Base-by-base conservation (phyloP, 2,888 invertebrate genomes). In the Andrena praecox region DNA sequence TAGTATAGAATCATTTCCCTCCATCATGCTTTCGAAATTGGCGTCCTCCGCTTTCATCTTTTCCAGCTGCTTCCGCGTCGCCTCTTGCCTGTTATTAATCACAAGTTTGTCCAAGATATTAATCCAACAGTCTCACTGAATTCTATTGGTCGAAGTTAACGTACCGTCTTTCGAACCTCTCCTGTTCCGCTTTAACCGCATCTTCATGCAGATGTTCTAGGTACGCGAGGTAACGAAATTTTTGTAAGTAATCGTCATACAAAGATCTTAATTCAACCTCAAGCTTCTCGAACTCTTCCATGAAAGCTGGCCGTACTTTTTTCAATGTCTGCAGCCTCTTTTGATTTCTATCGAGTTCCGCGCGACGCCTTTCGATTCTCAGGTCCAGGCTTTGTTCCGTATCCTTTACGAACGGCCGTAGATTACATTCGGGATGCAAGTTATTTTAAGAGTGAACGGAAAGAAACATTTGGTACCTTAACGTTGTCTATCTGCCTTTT, bases 241-340 rank as follows among this genome's bases (percentile, higher is more conserved):
- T 96, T 70, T 97, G 95, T 87, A 99, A 97, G 94, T 99, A 99
- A 90, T 97, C 96, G 54, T 97, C 96, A 94, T 99, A 99, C 27
- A 99, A 95, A 84, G 96, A 95, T 90, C 97, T 97, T 24, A 99
- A 94, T 92, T 99, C 98, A 59, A 95, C 94, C 94, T 99, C 99
- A 71, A 98, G 95, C 66, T 97, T 96, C 79, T 98, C 98, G 94
- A 98, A 98, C 94, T 99, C 99, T 90, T 99, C 98, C 95, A 99
- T 97, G 93, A 99, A 99, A 0, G 99, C 99, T 0, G 99, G 99
- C 69, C 98, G 96, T 85, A 99, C 99, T 95, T 98, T 99, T 94
- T 98, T 98, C 88, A 99, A 95, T 0, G 99, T 98, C 91, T 98
- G 97, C 64, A 99, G 95, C 50, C 99, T 95, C 94, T 99, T 99